A percentile compares a stretch with the other conserved stretches of the same genome.
phyloP scores from a whole-genome alignment of 2,113 vertebrate species.

The Nansenia antarctica region DNA sequence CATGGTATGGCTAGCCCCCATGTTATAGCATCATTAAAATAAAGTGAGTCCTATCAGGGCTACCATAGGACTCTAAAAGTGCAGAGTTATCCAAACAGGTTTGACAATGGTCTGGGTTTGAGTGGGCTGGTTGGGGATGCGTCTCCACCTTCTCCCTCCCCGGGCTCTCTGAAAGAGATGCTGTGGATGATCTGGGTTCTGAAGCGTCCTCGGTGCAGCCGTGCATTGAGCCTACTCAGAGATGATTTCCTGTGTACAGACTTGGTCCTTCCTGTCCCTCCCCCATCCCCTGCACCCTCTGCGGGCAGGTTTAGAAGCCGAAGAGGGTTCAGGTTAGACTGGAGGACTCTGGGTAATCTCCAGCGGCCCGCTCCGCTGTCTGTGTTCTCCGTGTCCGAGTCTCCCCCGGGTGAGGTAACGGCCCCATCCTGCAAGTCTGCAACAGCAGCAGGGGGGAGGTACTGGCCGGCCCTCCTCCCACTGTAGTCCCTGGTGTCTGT shows the following conservation, averaged over 20 bases:
- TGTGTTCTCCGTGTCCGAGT: conserved; percentile 66
- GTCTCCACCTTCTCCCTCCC: conserved; percentile 80
- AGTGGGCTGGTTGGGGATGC: conserved; percentile 76
- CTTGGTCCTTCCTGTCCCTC: conserved; percentile 56
- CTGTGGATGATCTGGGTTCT: conserved; percentile 93
- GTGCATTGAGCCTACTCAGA: conserved; percentile 82
- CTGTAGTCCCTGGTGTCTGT: conserved; percentile 92
- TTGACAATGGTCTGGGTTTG: conserved; percentile 88
- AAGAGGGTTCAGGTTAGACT: conserved; percentile 82
- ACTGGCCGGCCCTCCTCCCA: conserved; percentile 89
- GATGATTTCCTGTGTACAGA: conserved; percentile 83
- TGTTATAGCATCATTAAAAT: neutral
- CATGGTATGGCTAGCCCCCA: neutral
- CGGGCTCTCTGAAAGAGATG: conserved; percentile 81
- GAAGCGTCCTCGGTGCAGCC: conserved; percentile 87
- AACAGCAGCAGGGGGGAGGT: conserved; percentile 73
- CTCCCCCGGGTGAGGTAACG: conserved; percentile 69
- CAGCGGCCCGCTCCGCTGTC: conserved; percentile 70
- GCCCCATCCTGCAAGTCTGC: conserved; percentile 82
- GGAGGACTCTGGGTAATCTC: conserved; percentile 85
- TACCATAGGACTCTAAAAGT: neutral
- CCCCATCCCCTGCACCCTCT: conserved; percentile 57
- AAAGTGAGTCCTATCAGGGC: neutral
- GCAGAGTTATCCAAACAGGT: conserved; percentile 86
- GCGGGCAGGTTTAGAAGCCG: conserved; percentile 74